These are phyloP conservation scores for Paradisaea rubra DNA, from an alignment of 2,113 vertebrate species.

Conservation along the genomic window DNA sequence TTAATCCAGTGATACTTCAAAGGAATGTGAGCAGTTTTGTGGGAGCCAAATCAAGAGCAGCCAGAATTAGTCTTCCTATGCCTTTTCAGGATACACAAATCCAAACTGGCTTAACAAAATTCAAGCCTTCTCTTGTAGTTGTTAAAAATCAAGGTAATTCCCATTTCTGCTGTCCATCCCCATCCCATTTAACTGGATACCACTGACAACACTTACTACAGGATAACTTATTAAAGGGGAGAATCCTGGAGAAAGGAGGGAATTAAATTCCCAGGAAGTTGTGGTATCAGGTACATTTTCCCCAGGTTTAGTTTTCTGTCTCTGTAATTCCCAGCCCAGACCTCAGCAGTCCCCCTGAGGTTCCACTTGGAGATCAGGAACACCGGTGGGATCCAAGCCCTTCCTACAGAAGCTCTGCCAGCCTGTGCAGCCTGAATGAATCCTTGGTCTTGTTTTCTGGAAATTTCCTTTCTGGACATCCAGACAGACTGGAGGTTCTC, in stretches of 20 bases:
- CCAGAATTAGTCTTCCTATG: not conserved
- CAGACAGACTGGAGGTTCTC: not conserved
- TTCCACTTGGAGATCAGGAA: fast-evolving
- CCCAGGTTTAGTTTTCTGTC: not conserved
- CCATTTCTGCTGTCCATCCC: not conserved
- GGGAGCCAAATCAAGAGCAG: not conserved
- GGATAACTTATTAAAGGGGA: not conserved
- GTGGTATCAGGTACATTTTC: not conserved
- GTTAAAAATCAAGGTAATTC: not conserved
- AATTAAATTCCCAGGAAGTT: not conserved
- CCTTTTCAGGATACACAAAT: not conserved
- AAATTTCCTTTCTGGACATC: not conserved
- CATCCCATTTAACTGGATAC: not conserved
- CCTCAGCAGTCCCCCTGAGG: not conserved
- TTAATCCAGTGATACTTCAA: not conserved
- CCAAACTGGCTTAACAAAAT: not conserved
- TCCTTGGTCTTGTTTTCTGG: not conserved
- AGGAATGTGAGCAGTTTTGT: not conserved
- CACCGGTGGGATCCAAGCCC: not conserved
- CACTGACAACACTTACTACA: not conserved
- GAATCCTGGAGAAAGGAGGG: not conserved
- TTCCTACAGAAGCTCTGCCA: not conserved
- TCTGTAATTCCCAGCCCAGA: not conserved
- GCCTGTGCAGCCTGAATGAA: not conserved
- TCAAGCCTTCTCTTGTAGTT: not conserved